These are phyloP conservation scores for Bos indicus DNA, from an alignment of 2,113 vertebrate genomes.

Conservation along the genomic window DNA sequence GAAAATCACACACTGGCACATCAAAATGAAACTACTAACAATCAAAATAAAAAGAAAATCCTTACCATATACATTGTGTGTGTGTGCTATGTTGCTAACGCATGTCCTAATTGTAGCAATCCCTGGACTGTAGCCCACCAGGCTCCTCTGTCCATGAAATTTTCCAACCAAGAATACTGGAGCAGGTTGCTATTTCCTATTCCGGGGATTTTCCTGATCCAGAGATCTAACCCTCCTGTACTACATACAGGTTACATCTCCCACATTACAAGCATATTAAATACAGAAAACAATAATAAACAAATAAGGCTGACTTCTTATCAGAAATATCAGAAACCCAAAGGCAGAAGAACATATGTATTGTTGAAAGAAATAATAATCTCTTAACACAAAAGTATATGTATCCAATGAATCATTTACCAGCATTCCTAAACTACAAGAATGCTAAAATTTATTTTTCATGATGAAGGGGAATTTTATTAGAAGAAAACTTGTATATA, in stretches of 20 bases:
- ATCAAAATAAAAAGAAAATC: not conserved
- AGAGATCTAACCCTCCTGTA: not conserved
- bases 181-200: not conserved
- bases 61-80: not conserved
- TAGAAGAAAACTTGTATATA: not conserved
- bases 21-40: not conserved
- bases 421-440: not conserved
- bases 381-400: not conserved
- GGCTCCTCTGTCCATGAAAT: not conserved
- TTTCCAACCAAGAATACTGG: not conserved
- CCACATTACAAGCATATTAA: not conserved
- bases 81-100: not conserved
- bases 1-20: not conserved
- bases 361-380: not conserved
- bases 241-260: not conserved
- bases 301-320: not conserved
- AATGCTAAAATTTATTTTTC: not conserved
- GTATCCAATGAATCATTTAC: not conserved
- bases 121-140: not conserved
- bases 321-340: not conserved
- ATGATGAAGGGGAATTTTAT: not conserved
- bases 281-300: not conserved
- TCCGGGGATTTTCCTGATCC: fast-evolving
- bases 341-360: too few species aligned
- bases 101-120: not conserved